Evolutionary conservation across 2,888 invertebrate species (phyloP).

Genomic region (Acleris literana): DNA sequence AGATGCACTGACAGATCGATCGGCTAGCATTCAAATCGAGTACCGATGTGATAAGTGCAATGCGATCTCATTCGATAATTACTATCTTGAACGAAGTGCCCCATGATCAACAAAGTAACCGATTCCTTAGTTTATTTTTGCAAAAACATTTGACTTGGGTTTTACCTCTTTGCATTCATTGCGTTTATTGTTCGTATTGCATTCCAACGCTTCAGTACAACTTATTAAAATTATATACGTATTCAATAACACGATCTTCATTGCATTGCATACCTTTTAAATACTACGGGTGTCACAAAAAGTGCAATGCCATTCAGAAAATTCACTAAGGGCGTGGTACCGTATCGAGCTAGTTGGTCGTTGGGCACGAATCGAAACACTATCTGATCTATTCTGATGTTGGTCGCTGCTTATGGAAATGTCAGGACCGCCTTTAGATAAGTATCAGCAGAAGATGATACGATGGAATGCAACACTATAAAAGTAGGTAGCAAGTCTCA

Average conservation of each 20-base stretch:
- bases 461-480: slow-evolving; percentile 48
- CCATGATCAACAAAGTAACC: background rate
- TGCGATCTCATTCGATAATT: background rate
- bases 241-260: slow-evolving; percentile 7
- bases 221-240: slow-evolving; percentile 2
- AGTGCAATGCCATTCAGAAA: slow-evolving; percentile 14
- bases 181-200: background rate
- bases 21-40: slow-evolving; percentile 15
- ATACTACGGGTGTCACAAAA: background rate
- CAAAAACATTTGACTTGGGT: too few species aligned
- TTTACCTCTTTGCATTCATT: too few species aligned
- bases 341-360: slow-evolving; percentile 21
- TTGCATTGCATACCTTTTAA: slow-evolving; percentile 3
- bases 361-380: slow-evolving; percentile 16
- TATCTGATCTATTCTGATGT: slow-evolving; percentile 27
- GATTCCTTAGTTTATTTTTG: background rate
- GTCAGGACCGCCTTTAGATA: slow-evolving; percentile 42
- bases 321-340: slow-evolving; percentile 8
- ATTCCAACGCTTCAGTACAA: background rate
- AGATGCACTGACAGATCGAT: slow-evolving; percentile 24
- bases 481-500: slow-evolving; percentile 42
- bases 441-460: slow-evolving; percentile 47
- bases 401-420: slow-evolving; percentile 34
- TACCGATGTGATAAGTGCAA: slow-evolving; percentile 9
- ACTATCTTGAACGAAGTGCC: too few species aligned